phyloP scores from a whole-genome alignment of 2,113 vertebrate species.

The Pterocles burchelli region DNA sequence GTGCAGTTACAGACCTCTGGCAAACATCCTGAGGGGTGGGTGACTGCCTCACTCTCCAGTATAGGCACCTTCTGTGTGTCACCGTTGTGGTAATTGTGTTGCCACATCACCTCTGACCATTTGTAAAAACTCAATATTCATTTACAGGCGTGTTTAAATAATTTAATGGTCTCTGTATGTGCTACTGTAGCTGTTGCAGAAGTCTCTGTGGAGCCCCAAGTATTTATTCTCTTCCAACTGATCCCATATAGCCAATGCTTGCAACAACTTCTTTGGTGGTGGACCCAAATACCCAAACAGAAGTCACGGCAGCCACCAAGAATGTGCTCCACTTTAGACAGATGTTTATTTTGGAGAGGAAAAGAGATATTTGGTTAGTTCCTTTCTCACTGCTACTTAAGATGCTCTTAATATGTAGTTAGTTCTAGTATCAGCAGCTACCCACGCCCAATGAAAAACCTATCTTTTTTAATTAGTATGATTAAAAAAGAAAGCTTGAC shows the following conservation, averaged over 20 bases:
- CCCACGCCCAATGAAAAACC: background rate
- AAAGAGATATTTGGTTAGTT: background rate
- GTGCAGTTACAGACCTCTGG: background rate
- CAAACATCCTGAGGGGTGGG: background rate
- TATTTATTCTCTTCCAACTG: background rate
- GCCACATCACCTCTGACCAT: background rate
- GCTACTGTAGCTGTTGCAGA: background rate
- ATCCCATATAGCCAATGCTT: background rate
- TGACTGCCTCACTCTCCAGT: background rate
- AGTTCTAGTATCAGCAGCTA: background rate
- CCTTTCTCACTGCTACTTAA: background rate
- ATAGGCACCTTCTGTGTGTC: background rate
- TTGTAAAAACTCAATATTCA: background rate
- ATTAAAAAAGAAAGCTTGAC: background rate
- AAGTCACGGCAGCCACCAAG: background rate
- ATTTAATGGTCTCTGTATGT: background rate
- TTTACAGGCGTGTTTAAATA: background rate
- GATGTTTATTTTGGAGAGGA: background rate
- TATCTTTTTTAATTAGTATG: background rate
- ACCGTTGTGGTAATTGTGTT: background rate
- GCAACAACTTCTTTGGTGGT: background rate
- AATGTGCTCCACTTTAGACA: background rate
- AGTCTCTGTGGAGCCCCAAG: background rate
- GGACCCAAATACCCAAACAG: background rate
- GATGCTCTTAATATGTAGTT: background rate